These are phyloP conservation scores for Spisula solida DNA, from an alignment of 2,888 invertebrate species.

Conservation along the genomic window DNA sequence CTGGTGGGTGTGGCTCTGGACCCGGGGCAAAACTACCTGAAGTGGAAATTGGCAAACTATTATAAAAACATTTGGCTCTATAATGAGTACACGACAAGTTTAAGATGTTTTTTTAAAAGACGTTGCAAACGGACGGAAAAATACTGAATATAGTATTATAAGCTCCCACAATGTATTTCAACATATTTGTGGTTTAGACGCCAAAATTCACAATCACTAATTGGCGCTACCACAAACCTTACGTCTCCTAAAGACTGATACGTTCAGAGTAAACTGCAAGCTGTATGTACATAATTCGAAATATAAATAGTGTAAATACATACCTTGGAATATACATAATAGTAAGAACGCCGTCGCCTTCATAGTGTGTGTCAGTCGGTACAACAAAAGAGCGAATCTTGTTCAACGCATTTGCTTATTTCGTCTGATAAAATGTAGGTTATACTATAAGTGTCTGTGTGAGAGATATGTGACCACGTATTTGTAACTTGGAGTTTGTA, in stretches of 20 bases:
- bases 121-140: no score
- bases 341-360: not conserved
- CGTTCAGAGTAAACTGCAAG: no score
- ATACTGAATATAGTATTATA: no score
- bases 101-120: no score
- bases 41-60: not conserved
- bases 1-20: not conserved
- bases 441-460: not conserved
- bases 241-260: no score
- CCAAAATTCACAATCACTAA: no score
- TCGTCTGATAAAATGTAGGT: not conserved
- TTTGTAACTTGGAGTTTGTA: not conserved
- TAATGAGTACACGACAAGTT: not conserved
- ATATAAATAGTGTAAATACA: not conserved
- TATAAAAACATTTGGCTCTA: not conserved
- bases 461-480: not conserved
- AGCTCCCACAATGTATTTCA: no score
- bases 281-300: not conserved
- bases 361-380: not conserved
- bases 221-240: no score
- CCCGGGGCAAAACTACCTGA: not conserved
- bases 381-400: not conserved
- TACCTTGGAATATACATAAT: not conserved
- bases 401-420: not conserved
- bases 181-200: not conserved